Evolutionary conservation across 2,113 vertebrate genomes (phyloP), one percentile per base, ranked within the genome.

Genomic region (Rhinoptilus africanus): DNA sequence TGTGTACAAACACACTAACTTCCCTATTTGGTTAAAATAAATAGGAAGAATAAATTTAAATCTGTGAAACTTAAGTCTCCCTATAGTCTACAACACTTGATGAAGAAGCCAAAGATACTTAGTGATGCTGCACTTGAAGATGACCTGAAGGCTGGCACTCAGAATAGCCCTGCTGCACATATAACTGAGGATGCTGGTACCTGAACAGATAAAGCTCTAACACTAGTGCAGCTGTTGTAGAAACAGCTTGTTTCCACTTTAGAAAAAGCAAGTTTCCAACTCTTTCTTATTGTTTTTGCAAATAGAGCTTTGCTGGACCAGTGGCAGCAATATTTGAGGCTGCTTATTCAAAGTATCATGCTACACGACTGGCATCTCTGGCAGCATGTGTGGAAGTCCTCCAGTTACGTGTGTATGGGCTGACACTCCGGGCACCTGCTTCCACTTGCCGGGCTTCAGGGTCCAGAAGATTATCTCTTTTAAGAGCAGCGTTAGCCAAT

Each of bases 351-450:
- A 88, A 83, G 10, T 28, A 80, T 79, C 19, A 60, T 4, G 15
- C 43, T 19, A 48, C 14, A 13, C 21, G 64, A 53, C 14, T 22
- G 54, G 30, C 53, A 92, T 34, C 37, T 74, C 68, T 21, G 19
- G 41, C 35, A 89, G 21, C 8, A 30, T 0, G 1, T 28, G 23
- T 72, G 19, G 12, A 72, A 88, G 27, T 24, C 19, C 24, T 88
- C 34, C 19, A 54, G 43, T 14, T 12, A 34, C 2, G 1, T 3
- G 1, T 5, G 9, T 12, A 60, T 0, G 2, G 13, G 19, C 1
- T 75, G 47, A 35, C 4, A 69, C 7, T 21, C 13, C 34, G 9
- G 12, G 26, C 35, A 85, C 9, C 9, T 60, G 53, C 34, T 41
- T 64, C 56, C 34, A 22, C 19, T 35, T 41, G 43, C 9, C 34